Evolutionary conservation across 2,113 vertebrate genomes (phyloP), one percentile per base, ranked within the genome.

Genomic region (Ictidomys tridecemlineatus): DNA sequence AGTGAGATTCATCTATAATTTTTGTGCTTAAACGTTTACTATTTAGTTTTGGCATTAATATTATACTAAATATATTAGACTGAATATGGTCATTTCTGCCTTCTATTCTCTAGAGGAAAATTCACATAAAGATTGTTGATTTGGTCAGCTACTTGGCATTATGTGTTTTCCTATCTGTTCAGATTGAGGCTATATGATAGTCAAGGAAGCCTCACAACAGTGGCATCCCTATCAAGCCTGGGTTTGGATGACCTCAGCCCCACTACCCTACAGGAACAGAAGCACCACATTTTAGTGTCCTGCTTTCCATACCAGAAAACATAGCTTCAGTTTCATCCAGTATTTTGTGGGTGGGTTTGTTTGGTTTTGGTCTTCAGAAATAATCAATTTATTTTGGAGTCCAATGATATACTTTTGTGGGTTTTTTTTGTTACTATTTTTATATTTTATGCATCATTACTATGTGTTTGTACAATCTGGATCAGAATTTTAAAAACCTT

Each of bases 11-110:
- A 76, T 77, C 6, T 95, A n/a, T 56, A 56, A 78, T 51, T 74
- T 93, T 87, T 9, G 73, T 92, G 92, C 69, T 85, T 70, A 74
- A 69, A 83, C 2, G n/a, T 93, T 92, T 65, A 85, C 70, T 95
- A 13, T 17, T 18, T 78, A 39, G 1, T 90, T 96, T 82, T 94
- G 39, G 48, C 89, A 22, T 92, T 53, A 72, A 45, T 89, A 86
- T 77, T 92, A 90, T 28, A 58, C 9, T 48, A 70, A 61, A 80
- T 17, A 80, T 83, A 96, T 53, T 85, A 85, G 42, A 92, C 85
- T 70, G 14, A 88, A 70, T 39, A 78, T 83, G 32, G 2, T 80
- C 22, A 83, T 86, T 76, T 74, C 85, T 56, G 16, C 11, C 12
- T 32, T 79, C 56, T 74, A 13, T 77, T 92, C 17, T 79, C 61